These are phyloP conservation scores for Girardia tigrina DNA, from an alignment of 2,888 invertebrate genomes.

Conservation along the genomic window DNA sequence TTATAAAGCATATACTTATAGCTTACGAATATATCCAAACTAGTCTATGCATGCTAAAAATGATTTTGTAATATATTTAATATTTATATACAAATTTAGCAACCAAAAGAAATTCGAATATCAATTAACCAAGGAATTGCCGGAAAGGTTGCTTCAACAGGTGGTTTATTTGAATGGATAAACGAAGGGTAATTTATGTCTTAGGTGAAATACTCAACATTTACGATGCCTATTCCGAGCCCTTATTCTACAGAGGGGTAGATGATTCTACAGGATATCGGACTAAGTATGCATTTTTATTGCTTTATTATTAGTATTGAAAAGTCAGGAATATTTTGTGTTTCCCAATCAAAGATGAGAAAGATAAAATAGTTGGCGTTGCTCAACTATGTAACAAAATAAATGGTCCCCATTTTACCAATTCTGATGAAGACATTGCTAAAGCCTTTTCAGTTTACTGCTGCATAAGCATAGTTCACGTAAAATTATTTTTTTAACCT, in stretches of 20 bases:
- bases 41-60: not conserved
- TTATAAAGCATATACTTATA: too few species aligned
- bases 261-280: conserved; percentile 64
- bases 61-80: not conserved
- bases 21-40: too few species aligned
- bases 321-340: conserved; percentile 62
- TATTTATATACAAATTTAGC: conserved; percentile 39
- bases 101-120: conserved; percentile 53
- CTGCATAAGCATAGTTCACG: conserved; percentile 65
- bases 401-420: conserved; percentile 59
- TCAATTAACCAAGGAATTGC: conserved; percentile 58
- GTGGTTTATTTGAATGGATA: conserved; percentile 39
- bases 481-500: too few species aligned
- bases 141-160: conserved; percentile 64
- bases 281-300: conserved; percentile 55
- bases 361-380: conserved; percentile 56
- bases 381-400: conserved; percentile 66
- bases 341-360: conserved; percentile 68
- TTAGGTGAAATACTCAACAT: conserved; percentile 62
- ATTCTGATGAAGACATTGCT: conserved; percentile 65
- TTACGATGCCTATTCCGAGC: conserved; percentile 61
- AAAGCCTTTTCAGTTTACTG: conserved; percentile 67
- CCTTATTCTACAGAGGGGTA: conserved; percentile 61
- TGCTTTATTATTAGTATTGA: not conserved
- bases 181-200: conserved; percentile 25